These are phyloP conservation scores for Astyanax mexicanus DNA, from an alignment of 2,797 vertebrate genomes.

Conservation along the genomic window DNA sequence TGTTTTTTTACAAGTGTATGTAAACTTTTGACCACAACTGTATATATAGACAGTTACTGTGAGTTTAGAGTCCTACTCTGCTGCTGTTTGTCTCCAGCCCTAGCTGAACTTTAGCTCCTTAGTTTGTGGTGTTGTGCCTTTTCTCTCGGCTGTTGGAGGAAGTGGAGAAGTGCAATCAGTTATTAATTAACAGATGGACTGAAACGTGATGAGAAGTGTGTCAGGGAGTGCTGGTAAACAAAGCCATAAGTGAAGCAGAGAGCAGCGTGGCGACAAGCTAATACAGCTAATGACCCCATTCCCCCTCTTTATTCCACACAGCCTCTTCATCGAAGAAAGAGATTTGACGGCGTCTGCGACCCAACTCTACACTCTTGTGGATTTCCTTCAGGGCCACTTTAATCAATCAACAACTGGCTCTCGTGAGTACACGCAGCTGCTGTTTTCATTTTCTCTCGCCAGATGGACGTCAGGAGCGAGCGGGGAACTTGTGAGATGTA, in stretches of 20 bases:
- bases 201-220: conserved; percentile 18
- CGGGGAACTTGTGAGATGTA: neutral
- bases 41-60: no score
- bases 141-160: conserved; percentile 10
- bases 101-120: conserved; percentile 2
- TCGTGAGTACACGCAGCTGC: conserved; percentile 5
- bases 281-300: neutral
- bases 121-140: neutral
- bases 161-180: conserved; percentile 36
- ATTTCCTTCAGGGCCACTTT: neutral
- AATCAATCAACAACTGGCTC: neutral
- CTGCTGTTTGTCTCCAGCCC: neutral
- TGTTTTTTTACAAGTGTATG: no score
- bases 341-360: neutral
- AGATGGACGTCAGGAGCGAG: neutral
- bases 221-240: conserved; percentile 39
- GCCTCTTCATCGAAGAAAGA: neutral
- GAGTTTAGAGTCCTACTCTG: neutral
- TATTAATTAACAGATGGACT: conserved; percentile 52
- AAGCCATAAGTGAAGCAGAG: conserved; percentile 2
- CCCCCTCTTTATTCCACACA: neutral
- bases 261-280: neutral
- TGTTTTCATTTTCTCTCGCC: neutral
- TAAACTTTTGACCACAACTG: no score
- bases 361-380: neutral